These are phyloP conservation scores for Chlorocebus sabaeus DNA, from an alignment of 2,113 vertebrate genomes.

Conservation along the genomic window DNA sequence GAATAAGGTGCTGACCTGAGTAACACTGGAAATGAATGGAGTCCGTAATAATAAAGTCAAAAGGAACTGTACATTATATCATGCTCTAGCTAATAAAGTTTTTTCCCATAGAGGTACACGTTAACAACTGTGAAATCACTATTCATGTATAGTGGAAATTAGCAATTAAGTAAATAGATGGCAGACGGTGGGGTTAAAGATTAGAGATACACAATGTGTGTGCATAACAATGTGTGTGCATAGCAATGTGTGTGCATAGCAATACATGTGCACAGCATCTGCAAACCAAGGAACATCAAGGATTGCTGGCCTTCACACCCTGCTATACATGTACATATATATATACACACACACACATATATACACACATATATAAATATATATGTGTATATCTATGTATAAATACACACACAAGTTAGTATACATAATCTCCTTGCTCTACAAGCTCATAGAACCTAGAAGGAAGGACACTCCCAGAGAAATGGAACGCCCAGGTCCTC, in stretches of 20 bases:
- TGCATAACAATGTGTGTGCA: too few relatives aligned
- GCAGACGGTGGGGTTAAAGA: neutral
- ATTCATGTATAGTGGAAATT: neutral
- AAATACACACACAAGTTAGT: neutral
- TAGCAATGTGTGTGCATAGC: too few relatives aligned
- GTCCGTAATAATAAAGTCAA: neutral
- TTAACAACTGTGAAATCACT: neutral
- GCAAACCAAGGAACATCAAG: too few relatives aligned
- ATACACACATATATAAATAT: too few relatives aligned
- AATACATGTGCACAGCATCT: too few relatives aligned
- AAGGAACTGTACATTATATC: neutral
- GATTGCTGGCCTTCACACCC: too few relatives aligned
- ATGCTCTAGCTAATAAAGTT: neutral
- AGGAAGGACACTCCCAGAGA: neutral
- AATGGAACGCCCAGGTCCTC: neutral
- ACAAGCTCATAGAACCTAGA: neutral
- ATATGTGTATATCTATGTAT: too few relatives aligned
- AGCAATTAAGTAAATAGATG: neutral
- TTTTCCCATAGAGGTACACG: neutral
- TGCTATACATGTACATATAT: neutral
- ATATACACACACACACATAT: neutral
- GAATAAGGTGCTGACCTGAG: neutral
- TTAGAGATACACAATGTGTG: neutral
- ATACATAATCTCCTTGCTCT: neutral
- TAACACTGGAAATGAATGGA: neutral